Base-by-base conservation (phyloP, 2,888 invertebrate species). In the Athripsodes cinereus region DNA sequence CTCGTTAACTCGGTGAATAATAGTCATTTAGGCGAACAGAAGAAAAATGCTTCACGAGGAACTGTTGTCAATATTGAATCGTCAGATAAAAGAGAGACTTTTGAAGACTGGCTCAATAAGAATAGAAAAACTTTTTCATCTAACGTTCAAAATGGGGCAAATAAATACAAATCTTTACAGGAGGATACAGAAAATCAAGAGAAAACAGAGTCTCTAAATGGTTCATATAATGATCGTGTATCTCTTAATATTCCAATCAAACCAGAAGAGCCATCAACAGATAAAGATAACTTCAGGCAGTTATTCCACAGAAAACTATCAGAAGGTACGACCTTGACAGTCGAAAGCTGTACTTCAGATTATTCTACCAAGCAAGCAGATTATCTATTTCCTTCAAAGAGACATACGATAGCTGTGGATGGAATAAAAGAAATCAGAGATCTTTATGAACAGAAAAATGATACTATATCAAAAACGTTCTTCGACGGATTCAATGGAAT, bases 381-480 rank as follows among this genome's bases (percentile, higher is more conserved):
- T 22, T 67, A 64, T 26, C 70, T 71, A 26, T 47, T 52, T 22
- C n/a, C 35, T 35, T 53, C 47, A n/a, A 81, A 81, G 66, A 69
- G 81, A 5, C 82, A 82, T 65, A 82, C 81, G 0, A 81, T 82
- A 62, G 82, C 82, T 0, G 80, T 80, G 2, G 81, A 81, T 64
- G 81, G 81, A 66, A 74, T 76, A 35, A 78, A 79, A 64, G 79
- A 80, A 65, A 73, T 78, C 0, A 69, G 70, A 13, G 71, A 54
- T 31, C 18, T 61, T 3, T 58, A 57, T 20, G 62, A 59, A 19
- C 47, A 51, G 21, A 55, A 52, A 52, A 58, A 49, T 26, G 16
- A 20, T 6, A 22, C 46, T 6, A 22, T 44, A 13, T 22, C 56
- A 3, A 56, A 56, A 46, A 44, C 57, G n/a, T 52, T 59, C 18